Base-by-base conservation (phyloP, 2,797 vertebrate genomes). In the Tragelaphus oryx region DNA sequence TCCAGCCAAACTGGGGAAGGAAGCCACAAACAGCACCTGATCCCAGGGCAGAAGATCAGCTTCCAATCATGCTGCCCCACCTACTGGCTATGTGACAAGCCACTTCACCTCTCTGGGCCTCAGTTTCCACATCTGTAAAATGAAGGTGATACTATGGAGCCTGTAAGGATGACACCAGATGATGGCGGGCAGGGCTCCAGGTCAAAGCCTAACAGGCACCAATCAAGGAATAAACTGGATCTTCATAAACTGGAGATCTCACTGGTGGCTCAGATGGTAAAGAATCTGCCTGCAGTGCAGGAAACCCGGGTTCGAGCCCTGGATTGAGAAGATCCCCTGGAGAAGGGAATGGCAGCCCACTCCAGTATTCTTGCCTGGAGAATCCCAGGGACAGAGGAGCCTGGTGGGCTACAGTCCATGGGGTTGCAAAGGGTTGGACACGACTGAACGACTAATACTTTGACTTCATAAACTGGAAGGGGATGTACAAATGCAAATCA, bases 101-200 rank as follows among this genome's bases (percentile, higher is more conserved):
- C 74, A 11, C 52, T 54, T 8, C 16, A 24, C 55, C 50, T 91
- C 50, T 60, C 59, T 33, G 30, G 80, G 60, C 50, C 89, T 90
- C 80, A 30, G 87, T 94, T 94, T 94, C 90, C 92, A 76, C 78
- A 7, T 10, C 71, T 88, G 59, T 82, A 59, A 87, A 48, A 92
- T 26, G 13, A 80, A 92, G 75, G 46, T 24, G 20, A 50, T 12
- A 28, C 9, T 17, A 8, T 41, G 5, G 41, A 90, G 52, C 65
- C 88, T 81, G 48, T 52, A 33, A 88, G 80, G 18, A 87, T 79
- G 57, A 75, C 82, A 86, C 65, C 28, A 57, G 81, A 54, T 9
- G n/a, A n/a, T 8, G 30, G 4, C 7, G 1, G 52, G 46, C 74
- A 68, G 28, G 57, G 26, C 41, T 68, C 52, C 22, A 41, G 80